Conservation (phyloP, 2,888 invertebrate genomes). For the Polyploca ridens region DNA sequence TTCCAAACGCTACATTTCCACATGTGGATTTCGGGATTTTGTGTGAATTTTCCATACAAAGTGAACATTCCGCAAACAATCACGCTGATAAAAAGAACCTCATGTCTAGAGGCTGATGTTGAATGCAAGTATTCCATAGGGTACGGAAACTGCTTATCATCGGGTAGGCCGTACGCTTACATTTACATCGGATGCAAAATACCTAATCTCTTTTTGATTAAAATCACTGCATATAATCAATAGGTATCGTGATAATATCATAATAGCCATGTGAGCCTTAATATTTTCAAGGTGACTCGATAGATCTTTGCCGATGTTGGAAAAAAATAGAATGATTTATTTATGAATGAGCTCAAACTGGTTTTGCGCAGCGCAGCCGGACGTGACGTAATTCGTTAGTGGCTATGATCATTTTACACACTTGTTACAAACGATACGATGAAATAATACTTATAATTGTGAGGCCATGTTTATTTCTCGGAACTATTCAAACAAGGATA, state of each 20-base stretch:
- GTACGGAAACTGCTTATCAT: too few relatives aligned
- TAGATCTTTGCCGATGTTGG: slow-evolving; percentile 33
- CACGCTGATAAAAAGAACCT: too few relatives aligned
- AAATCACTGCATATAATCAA: not conserved
- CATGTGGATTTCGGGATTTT: too few relatives aligned
- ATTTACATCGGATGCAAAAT: too few relatives aligned
- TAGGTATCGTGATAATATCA: slow-evolving; percentile 9
- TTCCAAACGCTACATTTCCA: too few relatives aligned
- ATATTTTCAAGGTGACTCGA: slow-evolving; percentile 32
- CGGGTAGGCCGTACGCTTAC: too few relatives aligned
- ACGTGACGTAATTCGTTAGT: slow-evolving; percentile 31
- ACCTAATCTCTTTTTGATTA: too few relatives aligned
- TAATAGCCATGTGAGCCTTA: slow-evolving; percentile 24
- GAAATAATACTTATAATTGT: not conserved
- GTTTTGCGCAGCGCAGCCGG: slow-evolving; percentile 31
- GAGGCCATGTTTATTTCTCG: not conserved
- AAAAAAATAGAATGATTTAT: slow-evolving; percentile 45
- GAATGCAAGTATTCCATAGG: too few relatives aligned
- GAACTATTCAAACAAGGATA: too few relatives aligned
- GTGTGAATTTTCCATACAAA: too few relatives aligned
- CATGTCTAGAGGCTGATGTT: too few relatives aligned
- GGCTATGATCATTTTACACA: slow-evolving; percentile 23
- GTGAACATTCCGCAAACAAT: too few relatives aligned
- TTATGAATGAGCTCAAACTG: slow-evolving; percentile 46
- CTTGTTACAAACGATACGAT: slow-evolving; percentile 17